Conservation (phyloP, 30 jellyfish, hydroid and myxozoan species). For the Mastigias papua region DNA sequence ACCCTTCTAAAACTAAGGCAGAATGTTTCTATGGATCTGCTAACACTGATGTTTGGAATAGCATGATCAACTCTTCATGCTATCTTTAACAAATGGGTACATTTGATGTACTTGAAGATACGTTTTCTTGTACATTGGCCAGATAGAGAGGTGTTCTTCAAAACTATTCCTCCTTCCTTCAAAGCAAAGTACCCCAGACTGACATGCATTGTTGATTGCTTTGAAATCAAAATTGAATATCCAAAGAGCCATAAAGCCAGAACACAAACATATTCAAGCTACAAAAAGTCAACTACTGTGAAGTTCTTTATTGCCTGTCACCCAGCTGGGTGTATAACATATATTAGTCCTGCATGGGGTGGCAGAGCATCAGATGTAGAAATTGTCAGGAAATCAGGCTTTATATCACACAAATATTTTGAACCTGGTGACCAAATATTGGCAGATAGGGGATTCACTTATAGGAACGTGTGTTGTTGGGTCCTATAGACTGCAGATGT, state of each 20-base stretch:
- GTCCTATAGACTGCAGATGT: too few species aligned
- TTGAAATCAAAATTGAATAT: slow-evolving; percentile 72
- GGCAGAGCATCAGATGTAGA: slow-evolving; percentile 68
- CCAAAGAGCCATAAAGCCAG: slow-evolving; percentile 67
- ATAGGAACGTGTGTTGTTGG: too few species aligned
- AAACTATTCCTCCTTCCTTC: slow-evolving; percentile 62
- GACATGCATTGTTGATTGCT: slow-evolving; percentile 72
- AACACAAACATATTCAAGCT: slow-evolving; percentile 46
- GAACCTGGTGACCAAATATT: slow-evolving; percentile 46
- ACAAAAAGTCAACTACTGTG: slow-evolving; percentile 62
- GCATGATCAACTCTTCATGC: slow-evolving; percentile 26
- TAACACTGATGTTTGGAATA: neutral
- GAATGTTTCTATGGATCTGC: slow-evolving; percentile 30
- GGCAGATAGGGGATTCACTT: slow-evolving; percentile 76
- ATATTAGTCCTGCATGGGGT: slow-evolving; percentile 66
- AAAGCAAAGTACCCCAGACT: slow-evolving; percentile 60
- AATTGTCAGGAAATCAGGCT: slow-evolving; percentile 61
- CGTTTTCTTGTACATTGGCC: slow-evolving; percentile 39
- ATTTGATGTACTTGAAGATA: slow-evolving; percentile 43
- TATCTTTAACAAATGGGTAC: slow-evolving; percentile 42
- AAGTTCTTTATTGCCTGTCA: slow-evolving; percentile 55
- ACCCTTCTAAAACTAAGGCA: slow-evolving; percentile 53
- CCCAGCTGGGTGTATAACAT: slow-evolving; percentile 70
- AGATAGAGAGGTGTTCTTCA: slow-evolving; percentile 48
- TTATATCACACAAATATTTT: slow-evolving; percentile 15